Evolutionary conservation across 2,113 vertebrate species (phyloP).

Genomic region (Microtus montanus): DNA sequence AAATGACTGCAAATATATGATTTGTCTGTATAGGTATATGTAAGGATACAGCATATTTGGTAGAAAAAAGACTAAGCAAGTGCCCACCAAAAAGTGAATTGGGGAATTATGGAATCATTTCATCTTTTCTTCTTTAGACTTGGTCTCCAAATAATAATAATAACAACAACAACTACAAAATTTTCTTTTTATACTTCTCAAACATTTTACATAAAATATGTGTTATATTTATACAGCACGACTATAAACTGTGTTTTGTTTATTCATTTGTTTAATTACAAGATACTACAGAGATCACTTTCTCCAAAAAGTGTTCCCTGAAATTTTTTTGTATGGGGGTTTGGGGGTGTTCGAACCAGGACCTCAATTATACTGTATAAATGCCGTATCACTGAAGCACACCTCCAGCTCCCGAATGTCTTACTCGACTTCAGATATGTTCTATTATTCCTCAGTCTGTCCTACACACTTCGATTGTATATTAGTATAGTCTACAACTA

Average conservation of each 20-base stretch:
- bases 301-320: no score
- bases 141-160: not conserved
- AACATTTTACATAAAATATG: conserved; percentile 21
- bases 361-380: no score
- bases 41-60: not conserved
- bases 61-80: not conserved
- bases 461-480: no score
- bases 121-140: not conserved
- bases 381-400: no score
- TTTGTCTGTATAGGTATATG: not conserved
- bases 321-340: no score
- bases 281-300: not conserved
- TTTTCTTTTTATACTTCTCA: conserved; percentile 8
- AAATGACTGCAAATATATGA: not conserved
- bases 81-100: not conserved
- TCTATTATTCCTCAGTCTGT: no score
- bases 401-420: no score
- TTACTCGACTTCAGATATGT: no score
- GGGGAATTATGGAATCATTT: not conserved
- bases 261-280: conserved; percentile 28
- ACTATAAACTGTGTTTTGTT: not conserved
- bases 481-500: no score
- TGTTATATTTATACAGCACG: not conserved
- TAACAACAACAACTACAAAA: not conserved
- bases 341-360: no score